Base-by-base conservation (phyloP, 2,888 invertebrate genomes). In the Macrosiphum euphorbiae region DNA sequence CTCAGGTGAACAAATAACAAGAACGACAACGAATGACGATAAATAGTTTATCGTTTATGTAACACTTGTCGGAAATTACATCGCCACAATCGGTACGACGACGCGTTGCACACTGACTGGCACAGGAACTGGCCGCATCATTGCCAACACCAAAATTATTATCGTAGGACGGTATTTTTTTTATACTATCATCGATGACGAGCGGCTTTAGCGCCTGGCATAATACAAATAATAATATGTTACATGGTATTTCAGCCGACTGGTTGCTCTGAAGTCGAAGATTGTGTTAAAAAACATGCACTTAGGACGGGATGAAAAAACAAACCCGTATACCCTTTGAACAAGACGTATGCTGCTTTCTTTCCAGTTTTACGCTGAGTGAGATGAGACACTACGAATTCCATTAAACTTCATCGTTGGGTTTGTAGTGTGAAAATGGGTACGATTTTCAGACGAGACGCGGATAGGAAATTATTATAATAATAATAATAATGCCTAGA, bases 131-230 rank as follows among this genome's bases (percentile, higher is more conserved):
- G 20, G 78, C 20, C 78, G 78, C 78, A 41, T 78, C 78, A 50
- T 35, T 61, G 47, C 87, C 92, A 92, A 92, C 86, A 87, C 26
- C 92, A 50, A 50, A 87, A 44, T 87, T 50, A 61, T 92, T 92
- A 92, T 92, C 92, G 92, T 92, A 92, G 92, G 92, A 92, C 91
- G 20, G 26, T 78, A 47, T 50, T 35, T n/a, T 61, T 47, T 16
- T 16, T 78, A 35, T 67, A 67, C 67, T 35, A 35, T 78, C 78
- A 20, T 35, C 35, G 35, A 78, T 20, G 35, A 35, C 78, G 78
- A 78, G 78, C 35, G 8, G 35, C 78, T 78, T 78, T 35, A 35
- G 20, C 78, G 20, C 35, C 35, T 78, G 8, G 78, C 35, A 8
- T 78, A 78, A 35, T n/a, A n/a, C n/a, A 35, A 78, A 35, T 78